Conservation (phyloP, 2,888 invertebrate genomes). For the Dione vanillae region DNA sequence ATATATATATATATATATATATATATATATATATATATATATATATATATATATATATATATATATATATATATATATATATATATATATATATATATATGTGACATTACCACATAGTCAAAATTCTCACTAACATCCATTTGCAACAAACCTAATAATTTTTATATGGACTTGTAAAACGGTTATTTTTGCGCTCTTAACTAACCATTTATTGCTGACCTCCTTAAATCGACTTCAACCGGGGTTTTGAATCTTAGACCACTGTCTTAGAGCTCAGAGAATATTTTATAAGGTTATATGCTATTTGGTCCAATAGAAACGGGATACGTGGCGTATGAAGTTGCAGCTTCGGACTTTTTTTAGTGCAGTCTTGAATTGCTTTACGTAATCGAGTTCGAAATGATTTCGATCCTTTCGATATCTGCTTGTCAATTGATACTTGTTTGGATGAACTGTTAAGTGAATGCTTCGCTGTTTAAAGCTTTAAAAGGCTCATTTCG, state of each 20-base stretch:
- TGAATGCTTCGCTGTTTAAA: constrained; percentile 15
- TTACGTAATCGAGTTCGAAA: constrained; percentile 52
- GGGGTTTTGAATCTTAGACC: constrained; percentile 21
- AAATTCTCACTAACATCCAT: neutral
- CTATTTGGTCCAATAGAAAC: constrained; percentile 46
- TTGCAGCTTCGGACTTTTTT: constrained; percentile 48
- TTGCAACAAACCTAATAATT: constrained; percentile 24
- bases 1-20: too few species aligned
- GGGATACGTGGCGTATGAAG: constrained; percentile 51
- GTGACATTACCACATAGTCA: neutral
- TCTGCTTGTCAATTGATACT: constrained; percentile 47
- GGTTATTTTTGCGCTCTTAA: constrained; percentile 28
- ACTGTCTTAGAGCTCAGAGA: neutral
- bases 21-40: too few species aligned
- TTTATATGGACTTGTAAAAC: constrained; percentile 41
- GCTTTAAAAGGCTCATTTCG: neutral
- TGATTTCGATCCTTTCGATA: constrained; percentile 47
- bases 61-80: too few species aligned
- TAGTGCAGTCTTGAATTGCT: constrained; percentile 48
- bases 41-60: too few species aligned
- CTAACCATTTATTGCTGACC: constrained; percentile 15
- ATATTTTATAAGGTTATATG: neutral
- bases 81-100: too few species aligned
- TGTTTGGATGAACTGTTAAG: constrained; percentile 20
- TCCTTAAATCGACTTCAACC: neutral